Conservation (phyloP, 2,797 vertebrate genomes). For the Novumbra hubbsi region DNA sequence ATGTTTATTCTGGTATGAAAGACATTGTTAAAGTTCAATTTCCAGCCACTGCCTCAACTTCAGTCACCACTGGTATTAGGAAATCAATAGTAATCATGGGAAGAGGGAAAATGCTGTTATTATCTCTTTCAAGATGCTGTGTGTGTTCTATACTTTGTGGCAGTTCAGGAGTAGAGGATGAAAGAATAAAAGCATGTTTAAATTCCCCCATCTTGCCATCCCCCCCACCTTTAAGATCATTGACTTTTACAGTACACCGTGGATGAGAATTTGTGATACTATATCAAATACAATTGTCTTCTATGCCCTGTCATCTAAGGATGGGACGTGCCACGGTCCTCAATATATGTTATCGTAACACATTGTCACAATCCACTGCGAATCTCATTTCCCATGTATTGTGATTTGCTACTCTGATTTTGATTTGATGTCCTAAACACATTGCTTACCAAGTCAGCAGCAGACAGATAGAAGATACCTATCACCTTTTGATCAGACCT, state of each 20-base stretch:
- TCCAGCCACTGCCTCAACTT: conserved; percentile 29
- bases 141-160: conserved; percentile 28
- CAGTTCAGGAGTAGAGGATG: conserved; percentile 13
- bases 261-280: neutral
- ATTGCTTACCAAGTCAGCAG: too few species aligned
- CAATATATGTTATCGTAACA: neutral
- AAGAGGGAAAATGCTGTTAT: conserved; percentile 43
- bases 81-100: conserved; percentile 60
- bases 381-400: too few species aligned
- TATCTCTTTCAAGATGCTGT: conserved; percentile 37
- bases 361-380: too few species aligned
- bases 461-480: too few species aligned
- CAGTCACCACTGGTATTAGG: conserved; percentile 48
- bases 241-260: neutral
- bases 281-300: neutral
- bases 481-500: too few species aligned
- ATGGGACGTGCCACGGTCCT: neutral
- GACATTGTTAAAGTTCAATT: conserved; percentile 45
- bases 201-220: neutral
- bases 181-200: conserved; percentile 10
- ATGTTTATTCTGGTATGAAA: conserved; percentile 30
- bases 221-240: neutral
- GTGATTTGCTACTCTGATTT: too few species aligned
- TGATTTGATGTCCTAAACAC: too few species aligned
- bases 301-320: neutral